phyloP scores from a whole-genome alignment of 2,797 vertebrate species.

The Glyptemys insculpta region DNA sequence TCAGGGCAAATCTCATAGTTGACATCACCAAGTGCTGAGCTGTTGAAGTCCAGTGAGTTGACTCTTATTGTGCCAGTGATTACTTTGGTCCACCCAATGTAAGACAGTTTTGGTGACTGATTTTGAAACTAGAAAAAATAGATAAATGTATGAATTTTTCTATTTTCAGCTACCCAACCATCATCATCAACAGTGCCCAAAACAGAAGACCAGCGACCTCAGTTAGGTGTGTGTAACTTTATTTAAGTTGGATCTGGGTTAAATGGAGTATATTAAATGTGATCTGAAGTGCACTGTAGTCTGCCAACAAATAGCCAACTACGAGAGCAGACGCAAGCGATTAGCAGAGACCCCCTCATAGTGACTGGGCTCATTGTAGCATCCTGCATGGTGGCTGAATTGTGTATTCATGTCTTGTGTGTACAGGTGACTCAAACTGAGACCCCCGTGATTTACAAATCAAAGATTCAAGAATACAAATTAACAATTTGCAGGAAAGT shows the following conservation, averaged over 20 bases:
- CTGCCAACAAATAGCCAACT: background rate
- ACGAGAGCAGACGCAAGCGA: background rate
- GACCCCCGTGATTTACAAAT: background rate
- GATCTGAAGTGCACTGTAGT: background rate
- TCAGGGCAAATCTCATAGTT: background rate
- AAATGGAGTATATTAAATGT: background rate
- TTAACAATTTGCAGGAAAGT: background rate
- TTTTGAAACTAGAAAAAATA: background rate
- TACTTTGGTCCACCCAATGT: background rate
- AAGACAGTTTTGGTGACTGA: background rate
- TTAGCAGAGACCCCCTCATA: background rate
- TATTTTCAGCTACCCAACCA: constrained; percentile 84
- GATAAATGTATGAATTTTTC: constrained; percentile 22
- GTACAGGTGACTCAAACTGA: background rate
- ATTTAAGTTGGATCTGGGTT: background rate
- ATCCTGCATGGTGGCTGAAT: background rate
- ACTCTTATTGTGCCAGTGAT: background rate
- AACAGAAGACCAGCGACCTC: constrained; percentile 90
- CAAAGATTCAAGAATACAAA: background rate
- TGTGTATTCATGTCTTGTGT: background rate
- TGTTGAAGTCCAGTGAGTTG: background rate
- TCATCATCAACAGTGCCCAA: constrained; percentile 88
- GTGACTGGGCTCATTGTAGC: background rate
- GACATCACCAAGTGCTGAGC: background rate
- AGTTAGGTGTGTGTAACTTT: constrained; percentile 83